These are phyloP conservation scores for Harlomillsia oculata DNA, from an alignment of 1,140 invertebrate species.

Conservation along the genomic window DNA sequence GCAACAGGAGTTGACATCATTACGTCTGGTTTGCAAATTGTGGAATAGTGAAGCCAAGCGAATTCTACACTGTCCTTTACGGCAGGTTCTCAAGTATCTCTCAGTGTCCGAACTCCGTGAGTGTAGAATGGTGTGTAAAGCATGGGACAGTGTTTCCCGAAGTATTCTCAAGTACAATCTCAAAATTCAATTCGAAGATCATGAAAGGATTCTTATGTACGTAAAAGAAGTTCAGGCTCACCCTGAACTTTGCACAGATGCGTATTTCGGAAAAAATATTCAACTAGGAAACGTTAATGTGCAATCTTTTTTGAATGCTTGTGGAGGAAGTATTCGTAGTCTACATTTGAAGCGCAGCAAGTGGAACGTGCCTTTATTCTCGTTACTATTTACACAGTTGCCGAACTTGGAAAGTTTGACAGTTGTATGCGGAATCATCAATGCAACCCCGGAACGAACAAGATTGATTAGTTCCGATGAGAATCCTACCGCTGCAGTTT, in stretches of 20 bases:
- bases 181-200: background rate
- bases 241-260: background rate
- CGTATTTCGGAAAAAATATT: background rate
- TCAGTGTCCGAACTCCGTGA: background rate
- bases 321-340: background rate
- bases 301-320: background rate
- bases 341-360: background rate
- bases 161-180: background rate
- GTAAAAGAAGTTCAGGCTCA: background rate
- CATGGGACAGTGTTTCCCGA: background rate
- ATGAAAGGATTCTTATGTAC: background rate
- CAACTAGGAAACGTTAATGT: background rate
- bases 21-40: background rate
- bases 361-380: background rate
- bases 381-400: background rate
- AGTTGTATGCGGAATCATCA: background rate
- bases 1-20: background rate
- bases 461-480: background rate
- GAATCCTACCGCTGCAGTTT: background rate
- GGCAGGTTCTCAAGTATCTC: background rate
- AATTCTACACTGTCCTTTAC: background rate
- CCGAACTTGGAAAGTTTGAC: background rate
- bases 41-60: background rate
- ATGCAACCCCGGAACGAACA: background rate
- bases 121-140: background rate